Conservation (phyloP, 1,140 invertebrate genomes). For the Atta colombica region DNA sequence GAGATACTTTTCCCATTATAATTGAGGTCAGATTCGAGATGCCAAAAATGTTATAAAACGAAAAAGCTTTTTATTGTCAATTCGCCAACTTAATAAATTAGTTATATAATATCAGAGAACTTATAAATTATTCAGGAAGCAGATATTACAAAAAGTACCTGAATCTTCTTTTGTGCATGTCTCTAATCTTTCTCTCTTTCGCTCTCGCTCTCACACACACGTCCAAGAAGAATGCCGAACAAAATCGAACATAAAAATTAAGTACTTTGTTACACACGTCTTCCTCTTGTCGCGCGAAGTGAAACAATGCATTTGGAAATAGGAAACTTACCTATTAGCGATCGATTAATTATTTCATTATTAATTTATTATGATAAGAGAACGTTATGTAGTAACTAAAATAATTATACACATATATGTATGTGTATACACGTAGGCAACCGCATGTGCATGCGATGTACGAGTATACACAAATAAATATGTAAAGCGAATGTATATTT, state of each 20-base stretch:
- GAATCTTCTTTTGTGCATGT: conserved; percentile 40
- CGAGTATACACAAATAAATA: conserved; percentile 63
- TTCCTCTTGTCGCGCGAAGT: conserved; percentile 29
- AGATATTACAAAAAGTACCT: conserved; percentile 40
- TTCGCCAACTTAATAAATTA: conserved; percentile 59
- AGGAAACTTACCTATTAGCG: conserved; percentile 53
- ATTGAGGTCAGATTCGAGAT: conserved; percentile 20
- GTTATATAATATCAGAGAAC: conserved; percentile 52
- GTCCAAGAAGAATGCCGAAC: conserved; percentile 20
- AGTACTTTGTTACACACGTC: conserved; percentile 47
- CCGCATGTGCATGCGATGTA: conserved; percentile 16
- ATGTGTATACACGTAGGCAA: conserved; percentile 57
- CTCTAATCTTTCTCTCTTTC: conserved; percentile 17
- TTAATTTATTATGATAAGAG: conserved; percentile 52
- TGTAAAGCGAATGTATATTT: conserved; percentile 61
- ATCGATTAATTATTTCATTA: conserved; percentile 45
- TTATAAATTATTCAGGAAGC: conserved; percentile 55
- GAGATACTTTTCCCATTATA: conserved; percentile 6
- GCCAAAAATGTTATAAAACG: conserved; percentile 16
- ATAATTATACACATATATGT: conserved; percentile 51
- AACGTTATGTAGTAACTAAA: conserved; percentile 51
- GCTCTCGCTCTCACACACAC: conserved; percentile 5
- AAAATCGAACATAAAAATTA: conserved; percentile 43
- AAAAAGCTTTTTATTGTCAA: conserved; percentile 45
- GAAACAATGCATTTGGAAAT: conserved; percentile 44